A percentile compares a stretch with the other conserved stretches of the same genome.
These are phyloP conservation scores for Psix sp. DNA, from an alignment of 1,140 invertebrate genomes.

Conservation along the genomic window DNA sequence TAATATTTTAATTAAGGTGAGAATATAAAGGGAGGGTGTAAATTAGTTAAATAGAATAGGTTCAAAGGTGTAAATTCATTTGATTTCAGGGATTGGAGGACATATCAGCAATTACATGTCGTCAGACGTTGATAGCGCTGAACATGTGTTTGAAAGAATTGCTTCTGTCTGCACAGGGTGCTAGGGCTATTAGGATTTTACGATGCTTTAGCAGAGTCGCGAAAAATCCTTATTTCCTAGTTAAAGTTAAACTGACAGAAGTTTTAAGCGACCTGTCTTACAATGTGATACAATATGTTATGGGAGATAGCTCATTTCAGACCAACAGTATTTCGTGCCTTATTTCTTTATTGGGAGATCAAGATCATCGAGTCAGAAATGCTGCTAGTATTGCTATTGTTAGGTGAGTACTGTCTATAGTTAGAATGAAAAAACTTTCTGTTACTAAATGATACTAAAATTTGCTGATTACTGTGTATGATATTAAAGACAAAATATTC, in stretches of 20 bases:
- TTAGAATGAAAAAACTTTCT: no score
- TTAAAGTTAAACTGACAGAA: constrained; percentile 86
- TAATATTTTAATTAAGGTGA: constrained; percentile 63
- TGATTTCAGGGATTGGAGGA: constrained; percentile 81
- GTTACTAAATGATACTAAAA: no score
- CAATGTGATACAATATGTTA: constrained; percentile 76
- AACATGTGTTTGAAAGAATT: constrained; percentile 80
- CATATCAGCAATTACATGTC: constrained; percentile 82
- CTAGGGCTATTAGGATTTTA: constrained; percentile 78
- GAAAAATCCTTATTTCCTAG: constrained; percentile 90
- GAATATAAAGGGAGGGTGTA: background rate
- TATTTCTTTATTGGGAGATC: constrained; percentile 83
- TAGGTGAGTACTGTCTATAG: no score
- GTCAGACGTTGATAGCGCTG: constrained; percentile 80
- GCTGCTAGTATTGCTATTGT: constrained; percentile 83
- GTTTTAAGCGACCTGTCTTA: constrained; percentile 80
- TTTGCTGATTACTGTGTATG: no score
- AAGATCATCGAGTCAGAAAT: constrained; percentile 86
- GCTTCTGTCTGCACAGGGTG: constrained; percentile 79
- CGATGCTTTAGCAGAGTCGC: constrained; percentile 81
- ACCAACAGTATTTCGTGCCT: constrained; percentile 81
- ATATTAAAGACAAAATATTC: no score
- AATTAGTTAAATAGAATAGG: background rate
- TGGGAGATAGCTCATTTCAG: constrained; percentile 77
- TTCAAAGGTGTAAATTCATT: background rate